These are phyloP conservation scores for Lytechinus variegatus DNA, from an alignment of 35 echinoderm and acorn worm genomes.

Conservation along the genomic window DNA sequence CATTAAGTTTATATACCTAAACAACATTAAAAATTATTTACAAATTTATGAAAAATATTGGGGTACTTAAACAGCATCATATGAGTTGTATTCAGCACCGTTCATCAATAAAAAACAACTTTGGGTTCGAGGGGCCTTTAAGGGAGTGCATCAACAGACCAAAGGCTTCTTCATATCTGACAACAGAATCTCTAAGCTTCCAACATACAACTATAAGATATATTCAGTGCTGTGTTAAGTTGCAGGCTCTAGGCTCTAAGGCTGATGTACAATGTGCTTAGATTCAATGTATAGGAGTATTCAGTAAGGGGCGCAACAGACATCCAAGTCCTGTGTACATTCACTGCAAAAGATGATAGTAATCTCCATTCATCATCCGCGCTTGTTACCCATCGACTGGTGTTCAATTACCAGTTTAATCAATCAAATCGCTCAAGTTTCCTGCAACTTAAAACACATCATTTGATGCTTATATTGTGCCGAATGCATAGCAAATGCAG, in stretches of 20 bases:
- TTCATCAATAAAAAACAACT: no score
- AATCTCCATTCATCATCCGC: not conserved
- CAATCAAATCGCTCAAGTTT: not conserved
- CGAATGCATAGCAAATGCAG: not conserved
- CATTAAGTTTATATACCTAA: no score
- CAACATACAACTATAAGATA: not conserved
- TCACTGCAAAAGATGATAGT: not conserved
- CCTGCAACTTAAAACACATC: not conserved
- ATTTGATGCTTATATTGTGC: not conserved
- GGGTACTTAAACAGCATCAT: no score
- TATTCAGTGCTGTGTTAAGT: not conserved
- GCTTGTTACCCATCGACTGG: not conserved
- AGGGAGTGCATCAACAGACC: no score
- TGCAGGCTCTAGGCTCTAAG: not conserved
- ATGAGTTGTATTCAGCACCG: no score
- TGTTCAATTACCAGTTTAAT: slow-evolving; percentile 6
- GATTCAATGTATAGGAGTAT: not conserved
- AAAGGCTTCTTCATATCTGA: not conserved
- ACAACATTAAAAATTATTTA: no score
- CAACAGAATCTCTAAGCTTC: not conserved
- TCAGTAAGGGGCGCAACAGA: not conserved
- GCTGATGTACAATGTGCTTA: not conserved
- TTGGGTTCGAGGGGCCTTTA: no score
- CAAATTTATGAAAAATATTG: no score
- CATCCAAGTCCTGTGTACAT: not conserved